A percentile compares a stretch with the other conserved stretches of the same genome.
phyloP scores from a whole-genome alignment of 1,140 invertebrate genomes.

The Aricia agestis region DNA sequence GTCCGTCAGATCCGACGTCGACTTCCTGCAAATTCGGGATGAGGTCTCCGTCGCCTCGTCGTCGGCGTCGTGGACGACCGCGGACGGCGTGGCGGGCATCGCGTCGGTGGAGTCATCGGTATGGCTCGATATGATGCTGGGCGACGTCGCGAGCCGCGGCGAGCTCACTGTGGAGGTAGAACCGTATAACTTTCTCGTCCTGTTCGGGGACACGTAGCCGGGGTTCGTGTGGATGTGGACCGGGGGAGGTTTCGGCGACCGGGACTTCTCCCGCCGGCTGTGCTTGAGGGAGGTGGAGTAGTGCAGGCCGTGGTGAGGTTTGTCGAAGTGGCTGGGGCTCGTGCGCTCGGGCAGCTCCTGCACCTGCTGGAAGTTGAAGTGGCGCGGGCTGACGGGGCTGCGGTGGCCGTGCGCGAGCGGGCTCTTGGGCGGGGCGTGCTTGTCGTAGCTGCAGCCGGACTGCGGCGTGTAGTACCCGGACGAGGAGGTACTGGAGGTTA shows the following conservation, averaged over 20 bases:
- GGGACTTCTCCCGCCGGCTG: constrained; percentile 56
- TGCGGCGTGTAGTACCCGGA: constrained; percentile 74
- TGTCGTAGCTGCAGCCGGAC: constrained; percentile 72
- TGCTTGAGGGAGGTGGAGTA: constrained; percentile 64
- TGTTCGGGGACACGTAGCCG: constrained; percentile 72
- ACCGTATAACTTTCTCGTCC: constrained; percentile 60
- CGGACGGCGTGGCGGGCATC: constrained; percentile 56
- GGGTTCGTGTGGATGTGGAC: constrained; percentile 74
- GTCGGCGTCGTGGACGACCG: constrained; percentile 56
- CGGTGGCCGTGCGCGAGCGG: constrained; percentile 61
- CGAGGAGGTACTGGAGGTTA: constrained; percentile 69
- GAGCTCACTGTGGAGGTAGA: constrained; percentile 69
- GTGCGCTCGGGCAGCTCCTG: constrained; percentile 58
- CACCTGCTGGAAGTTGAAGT: constrained; percentile 62
- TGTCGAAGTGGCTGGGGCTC: constrained; percentile 56
- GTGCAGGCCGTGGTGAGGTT: constrained; percentile 45
- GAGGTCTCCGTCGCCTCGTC: constrained; percentile 62
- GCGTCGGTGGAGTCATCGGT: constrained; percentile 66
- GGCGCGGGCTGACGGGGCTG: constrained; percentile 69
- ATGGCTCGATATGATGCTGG: constrained; percentile 69
- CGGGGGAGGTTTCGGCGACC: constrained; percentile 66
- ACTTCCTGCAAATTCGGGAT: constrained; percentile 78
- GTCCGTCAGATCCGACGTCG: constrained; percentile 85
- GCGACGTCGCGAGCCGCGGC: constrained; percentile 62
- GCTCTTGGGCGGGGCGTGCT: constrained; percentile 65